These are phyloP conservation scores for Coreius guichenoti DNA, from an alignment of 2,797 vertebrate genomes.

Conservation along the genomic window DNA sequence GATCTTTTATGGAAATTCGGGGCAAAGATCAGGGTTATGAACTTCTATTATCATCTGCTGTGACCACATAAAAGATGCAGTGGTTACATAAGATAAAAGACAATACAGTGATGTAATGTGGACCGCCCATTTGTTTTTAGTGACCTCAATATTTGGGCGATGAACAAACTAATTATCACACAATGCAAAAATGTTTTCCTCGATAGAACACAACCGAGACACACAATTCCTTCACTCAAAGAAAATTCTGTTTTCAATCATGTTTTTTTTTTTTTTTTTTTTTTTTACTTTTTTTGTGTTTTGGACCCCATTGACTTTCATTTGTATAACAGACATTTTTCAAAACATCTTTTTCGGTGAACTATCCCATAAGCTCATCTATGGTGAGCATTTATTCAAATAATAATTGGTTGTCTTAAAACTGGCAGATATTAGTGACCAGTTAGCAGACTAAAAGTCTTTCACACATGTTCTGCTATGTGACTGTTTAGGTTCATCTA, in stretches of 20 bases:
- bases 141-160: constrained; percentile 37
- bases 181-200: constrained; percentile 35
- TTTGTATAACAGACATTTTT: not conserved
- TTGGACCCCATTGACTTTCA: not conserved
- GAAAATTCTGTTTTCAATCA: not conserved
- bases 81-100: constrained; percentile 34
- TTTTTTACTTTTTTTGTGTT: too few relatives aligned
- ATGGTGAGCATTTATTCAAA: constrained; percentile 15
- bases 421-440: constrained; percentile 16
- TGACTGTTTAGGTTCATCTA: constrained; percentile 6
- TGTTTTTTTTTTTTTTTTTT: not conserved
- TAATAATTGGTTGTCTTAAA: constrained; percentile 34
- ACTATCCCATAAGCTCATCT: constrained; percentile 24
- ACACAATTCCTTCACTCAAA: not conserved
- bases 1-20: constrained; percentile 47
- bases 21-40: constrained; percentile 39
- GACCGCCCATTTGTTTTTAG: constrained; percentile 20
- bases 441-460: constrained; percentile 27
- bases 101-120: constrained; percentile 39
- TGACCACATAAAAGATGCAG: constrained; percentile 31
- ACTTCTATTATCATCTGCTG: constrained; percentile 31
- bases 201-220: constrained; percentile 18
- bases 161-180: not conserved
- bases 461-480: constrained; percentile 14
- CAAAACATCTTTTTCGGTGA: not conserved